Evolutionary conservation across 2,888 invertebrate genomes (phyloP).

Genomic region (Drosophila cracens): DNA sequence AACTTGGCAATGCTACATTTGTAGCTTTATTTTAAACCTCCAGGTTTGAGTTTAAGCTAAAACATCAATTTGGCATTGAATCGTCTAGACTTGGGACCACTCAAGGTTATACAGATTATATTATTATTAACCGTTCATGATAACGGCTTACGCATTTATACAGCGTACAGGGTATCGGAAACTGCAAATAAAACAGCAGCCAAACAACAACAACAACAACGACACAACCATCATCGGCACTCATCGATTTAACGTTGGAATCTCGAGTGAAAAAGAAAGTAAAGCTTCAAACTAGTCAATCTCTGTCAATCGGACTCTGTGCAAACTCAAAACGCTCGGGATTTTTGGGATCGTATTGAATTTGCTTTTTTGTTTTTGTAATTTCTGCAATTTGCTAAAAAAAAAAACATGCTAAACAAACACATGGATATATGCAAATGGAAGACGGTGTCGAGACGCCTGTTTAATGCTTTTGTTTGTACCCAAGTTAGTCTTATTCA

Average conservation of each 20-base stretch:
- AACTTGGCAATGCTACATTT: not conserved
- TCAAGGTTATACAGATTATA: not conserved
- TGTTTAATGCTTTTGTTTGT: not conserved
- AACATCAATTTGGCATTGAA: not conserved
- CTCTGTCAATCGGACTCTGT: not conserved
- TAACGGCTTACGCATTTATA: not conserved
- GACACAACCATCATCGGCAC: not conserved
- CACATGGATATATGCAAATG: constrained; percentile 51
- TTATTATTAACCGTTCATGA: not conserved
- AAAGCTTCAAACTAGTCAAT: constrained; percentile 46
- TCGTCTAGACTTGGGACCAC: not conserved
- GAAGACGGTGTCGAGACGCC: not conserved
- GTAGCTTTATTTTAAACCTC: not conserved
- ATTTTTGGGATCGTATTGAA: constrained; percentile 4
- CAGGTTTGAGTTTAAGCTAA: not conserved
- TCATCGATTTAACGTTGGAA: constrained; percentile 47
- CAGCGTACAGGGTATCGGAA: not conserved
- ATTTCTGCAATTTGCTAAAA: constrained; percentile 39
- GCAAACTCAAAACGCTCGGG: constrained; percentile 10
- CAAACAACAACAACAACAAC: constrained; percentile 4
- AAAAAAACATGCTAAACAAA: constrained; percentile 28
- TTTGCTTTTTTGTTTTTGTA: constrained; percentile 9
- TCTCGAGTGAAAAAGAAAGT: constrained; percentile 72
- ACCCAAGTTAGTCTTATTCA: not conserved
- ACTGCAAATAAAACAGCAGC: constrained; percentile 7